Base-by-base conservation (phyloP, 2,888 invertebrate genomes). In the Cordilura impudica region DNA sequence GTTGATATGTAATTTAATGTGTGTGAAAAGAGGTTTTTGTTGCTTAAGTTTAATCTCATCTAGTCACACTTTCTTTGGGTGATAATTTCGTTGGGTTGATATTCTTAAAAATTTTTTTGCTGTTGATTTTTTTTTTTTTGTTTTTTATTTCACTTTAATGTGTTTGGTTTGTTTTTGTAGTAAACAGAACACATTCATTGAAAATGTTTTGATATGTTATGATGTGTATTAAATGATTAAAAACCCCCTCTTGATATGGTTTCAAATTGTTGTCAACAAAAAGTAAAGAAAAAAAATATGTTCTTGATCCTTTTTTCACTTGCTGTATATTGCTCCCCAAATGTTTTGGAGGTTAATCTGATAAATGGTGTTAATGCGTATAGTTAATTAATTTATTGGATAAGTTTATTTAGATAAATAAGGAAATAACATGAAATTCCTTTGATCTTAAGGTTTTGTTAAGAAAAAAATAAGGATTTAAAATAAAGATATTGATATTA, bases 141-240 rank as follows among this genome's bases (percentile, higher is more conserved):
- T 53, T 29, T 53, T 49, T 2, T 23, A n/a, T 14, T 51, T 2
- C 23, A 14, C 14, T 51, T 51, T 0, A 23, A 23, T 51, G 51
- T 51, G 23, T 51, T 7, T 14, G 12, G 14, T 2, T 51, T 23
- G 7, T 14, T 21, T 23, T 16, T 7, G 12, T 7, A 76, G 74
- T 78, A 75, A 80, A 78, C 76, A 81, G 76, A 78, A 78, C 60
- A 71, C 85, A 84, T 84, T 86, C 85, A 84, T 84, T 85, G 83
- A 23, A 21, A 23, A 4, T 51, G 14, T 26, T 6, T 51, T 51
- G n/a, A 51, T 23, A 26, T 26, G 51, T 23, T 51, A 51, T 51
- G 51, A 51, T 84, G 86, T 86, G 85, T 84, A 85, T 87, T 86
- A 86, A 86, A 87, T 86, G 86, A 86, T 86, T 86, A 85, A 84